Base-by-base conservation (phyloP, 2,888 invertebrate genomes). In the Athalia rosae region DNA sequence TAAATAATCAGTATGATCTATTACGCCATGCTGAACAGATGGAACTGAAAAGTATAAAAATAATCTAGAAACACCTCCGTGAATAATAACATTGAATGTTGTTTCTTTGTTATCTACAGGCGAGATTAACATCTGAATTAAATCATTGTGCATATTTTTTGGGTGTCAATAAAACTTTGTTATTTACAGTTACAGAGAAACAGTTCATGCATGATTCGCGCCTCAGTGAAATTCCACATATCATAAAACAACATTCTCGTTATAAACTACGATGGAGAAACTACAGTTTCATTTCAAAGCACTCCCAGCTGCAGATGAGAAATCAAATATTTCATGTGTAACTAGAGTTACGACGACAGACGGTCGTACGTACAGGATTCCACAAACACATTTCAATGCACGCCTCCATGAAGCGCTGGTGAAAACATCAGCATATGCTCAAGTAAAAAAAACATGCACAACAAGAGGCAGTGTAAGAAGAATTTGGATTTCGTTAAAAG, bases 191-290 rank as follows among this genome's bases (percentile, higher is more conserved):
- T n/a, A n/a, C n/a, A n/a, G n/a, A n/a, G n/a, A n/a, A n/a, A n/a
- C n/a, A n/a, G n/a, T n/a, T n/a, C n/a, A n/a, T n/a, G n/a, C n/a
- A n/a, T n/a, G n/a, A n/a, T n/a, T n/a, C n/a, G n/a, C n/a, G n/a
- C n/a, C n/a, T n/a, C n/a, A n/a, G n/a, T n/a, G n/a, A n/a, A n/a
- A 63, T 43, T 15, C 0, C 50, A 50, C 67, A 56, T 43, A 69
- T 69, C 69, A 69, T 56, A 69, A 69, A 69, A 56, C 69, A 56
- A 69, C 56, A 69, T 69, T 69, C 69, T 53, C 56, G 69, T 69
- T 53, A 56, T 11, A 1, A 56, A 41, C 56, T 43, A 69, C 69
- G 43, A 69, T 69, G 56, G 69, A 69, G 28, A 69, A 69, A 53
- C 69, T 69, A 41, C 53, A 41, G 56, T 69, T 69, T 43, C 53